Evolutionary conservation across 2,113 vertebrate genomes (phyloP), one percentile per base, ranked within the genome.

Genomic region (Stomatorhinus ivindoensis): DNA sequence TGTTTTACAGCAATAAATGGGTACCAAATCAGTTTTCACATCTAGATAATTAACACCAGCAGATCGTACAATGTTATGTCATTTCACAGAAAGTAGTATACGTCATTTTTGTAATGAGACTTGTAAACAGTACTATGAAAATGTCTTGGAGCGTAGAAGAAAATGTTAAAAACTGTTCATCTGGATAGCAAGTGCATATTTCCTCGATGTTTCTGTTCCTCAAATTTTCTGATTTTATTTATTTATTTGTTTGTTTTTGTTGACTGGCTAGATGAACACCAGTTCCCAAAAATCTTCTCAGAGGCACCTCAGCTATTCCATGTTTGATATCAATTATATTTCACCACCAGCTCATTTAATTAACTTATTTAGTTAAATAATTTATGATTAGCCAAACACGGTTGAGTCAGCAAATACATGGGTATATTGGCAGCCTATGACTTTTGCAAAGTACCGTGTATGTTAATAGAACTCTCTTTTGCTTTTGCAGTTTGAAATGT

Each of bases 401-500:
- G 61, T 65, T 65, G 58, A 61, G 2, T 61, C 24, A 27, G 24
- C 58, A 61, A 61, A n/a, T 10, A 10, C 24, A 61, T 61, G 2
- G 58, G 24, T 61, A 65, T 65, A 65, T 65, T 65, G 61, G 61
- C 61, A 65, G 61, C n/a, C 61, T 27, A 27, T 65, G 61, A 65
- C 58, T 0, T 61, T 61, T 27, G 24, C 21, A 27, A 61, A 61
- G 55, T n/a, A 31, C 10, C 1, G 27, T 44, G 8, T 84, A n/a
- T 44, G n/a, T 11, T 76, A 39, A 51, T 13, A 35, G 4, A n/a
- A 17, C 1, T 76, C 24, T 53, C 86, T 46, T 73, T 11, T 4
- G 24, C 21, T 88, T 65, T 89, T n/a, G 15, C 92, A 98, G 98
- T 99, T 98, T 96, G 97, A 99, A 95, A 99, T 98, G 97, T 96